Percentiles rank a stretch among this genome's conserved stretches.
These are phyloP conservation scores for Trachymyrmex septentrionalis DNA, from an alignment of 1,140 invertebrate species.

Conservation along the genomic window DNA sequence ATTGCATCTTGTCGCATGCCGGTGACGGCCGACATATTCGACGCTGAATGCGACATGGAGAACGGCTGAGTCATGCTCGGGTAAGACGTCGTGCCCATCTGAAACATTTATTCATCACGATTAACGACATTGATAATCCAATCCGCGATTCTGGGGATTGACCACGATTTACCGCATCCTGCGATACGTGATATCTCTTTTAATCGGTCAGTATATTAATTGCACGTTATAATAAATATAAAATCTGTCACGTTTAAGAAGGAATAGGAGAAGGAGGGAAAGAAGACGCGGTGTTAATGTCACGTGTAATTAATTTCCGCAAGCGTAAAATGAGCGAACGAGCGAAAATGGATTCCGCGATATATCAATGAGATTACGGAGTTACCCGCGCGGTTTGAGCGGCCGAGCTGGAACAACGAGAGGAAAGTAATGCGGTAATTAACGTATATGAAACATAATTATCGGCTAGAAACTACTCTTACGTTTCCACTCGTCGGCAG, in stretches of 20 bases:
- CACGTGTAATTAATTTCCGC: constrained; percentile 52
- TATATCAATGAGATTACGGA: constrained; percentile 55
- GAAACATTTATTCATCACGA: constrained; percentile 82
- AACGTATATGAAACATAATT: constrained; percentile 58
- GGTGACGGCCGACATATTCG: constrained; percentile 94
- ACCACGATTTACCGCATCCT: neutral
- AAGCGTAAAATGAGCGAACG: constrained; percentile 29
- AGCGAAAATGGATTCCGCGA: constrained; percentile 51
- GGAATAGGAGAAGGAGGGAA: neutral
- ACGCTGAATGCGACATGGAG: constrained; percentile 95
- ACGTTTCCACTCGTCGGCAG: neutral
- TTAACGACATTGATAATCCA: neutral
- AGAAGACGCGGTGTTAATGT: constrained; percentile 42
- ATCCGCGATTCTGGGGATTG: neutral
- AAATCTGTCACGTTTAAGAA: constrained; percentile 3
- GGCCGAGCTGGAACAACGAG: constrained; percentile 31
- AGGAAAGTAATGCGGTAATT: constrained; percentile 62
- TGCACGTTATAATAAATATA: neutral
- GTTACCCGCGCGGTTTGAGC: constrained; percentile 37
- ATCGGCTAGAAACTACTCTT: constrained; percentile 49
- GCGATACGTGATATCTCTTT: neutral
- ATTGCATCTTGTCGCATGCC: constrained; percentile 96
- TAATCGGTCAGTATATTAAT: neutral
- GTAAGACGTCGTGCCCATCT: constrained; percentile 96
- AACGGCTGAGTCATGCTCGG: constrained; percentile 97